phyloP scores from a whole-genome alignment of 2,888 invertebrate species.

The Tortricodes alternella region DNA sequence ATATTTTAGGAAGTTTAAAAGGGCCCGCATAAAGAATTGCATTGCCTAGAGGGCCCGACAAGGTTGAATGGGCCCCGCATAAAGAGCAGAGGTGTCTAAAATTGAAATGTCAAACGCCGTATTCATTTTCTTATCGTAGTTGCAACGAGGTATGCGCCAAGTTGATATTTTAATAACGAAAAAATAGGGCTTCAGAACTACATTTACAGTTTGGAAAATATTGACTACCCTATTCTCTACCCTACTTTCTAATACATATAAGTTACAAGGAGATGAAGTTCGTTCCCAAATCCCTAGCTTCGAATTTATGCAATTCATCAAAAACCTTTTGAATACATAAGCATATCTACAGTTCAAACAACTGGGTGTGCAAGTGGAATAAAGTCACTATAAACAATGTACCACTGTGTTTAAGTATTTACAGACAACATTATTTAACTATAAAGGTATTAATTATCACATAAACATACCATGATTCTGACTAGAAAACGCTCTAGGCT shows the following conservation, averaged over 20 bases:
- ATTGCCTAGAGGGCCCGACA: no score
- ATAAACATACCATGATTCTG: slow-evolving; percentile 14
- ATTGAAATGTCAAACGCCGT: no score
- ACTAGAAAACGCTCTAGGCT: slow-evolving; percentile 13
- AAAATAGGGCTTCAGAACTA: no score
- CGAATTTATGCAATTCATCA: neutral
- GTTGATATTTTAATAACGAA: no score
- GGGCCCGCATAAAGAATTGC: no score
- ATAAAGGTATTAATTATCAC: slow-evolving; percentile 21
- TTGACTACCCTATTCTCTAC: neutral
- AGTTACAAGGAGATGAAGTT: no score
- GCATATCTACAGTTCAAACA: neutral
- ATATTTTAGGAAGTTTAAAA: no score
- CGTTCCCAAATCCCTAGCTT: neutral
- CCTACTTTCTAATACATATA: neutral
- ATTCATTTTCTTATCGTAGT: no score
- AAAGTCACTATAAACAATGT: slow-evolving; percentile 17
- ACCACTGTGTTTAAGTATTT: slow-evolving; percentile 5
- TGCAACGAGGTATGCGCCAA: no score
- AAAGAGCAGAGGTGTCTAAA: no score
- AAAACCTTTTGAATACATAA: neutral
- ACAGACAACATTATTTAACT: slow-evolving; percentile 15
- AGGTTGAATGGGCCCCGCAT: no score
- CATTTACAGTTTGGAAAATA: no score
- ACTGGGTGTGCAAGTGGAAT: neutral